phyloP scores from a whole-genome alignment of 1,140 invertebrate species.

The Bicyclus anynana region DNA sequence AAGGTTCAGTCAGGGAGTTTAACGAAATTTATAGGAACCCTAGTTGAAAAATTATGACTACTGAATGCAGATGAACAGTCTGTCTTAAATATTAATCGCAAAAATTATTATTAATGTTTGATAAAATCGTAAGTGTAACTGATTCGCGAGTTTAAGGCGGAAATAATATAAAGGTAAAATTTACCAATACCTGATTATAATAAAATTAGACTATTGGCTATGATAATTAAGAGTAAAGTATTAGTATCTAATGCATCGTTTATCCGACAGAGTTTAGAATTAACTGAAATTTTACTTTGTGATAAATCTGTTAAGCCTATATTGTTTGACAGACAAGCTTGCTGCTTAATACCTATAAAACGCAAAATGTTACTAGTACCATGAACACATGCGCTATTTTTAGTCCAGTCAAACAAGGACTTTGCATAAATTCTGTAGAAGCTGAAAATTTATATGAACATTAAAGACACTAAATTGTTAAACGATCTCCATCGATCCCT shows the following conservation, averaged over 20 bases:
- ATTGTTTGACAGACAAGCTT: background rate
- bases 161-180: slow-evolving; percentile 7
- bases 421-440: too few relatives aligned
- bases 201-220: background rate
- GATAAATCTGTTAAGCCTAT: background rate
- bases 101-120: background rate
- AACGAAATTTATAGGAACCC: slow-evolving; percentile 39
- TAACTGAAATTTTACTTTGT: background rate
- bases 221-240: background rate
- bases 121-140: slow-evolving; percentile 4
- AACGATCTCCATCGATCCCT: too few relatives aligned
- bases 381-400: too few relatives aligned
- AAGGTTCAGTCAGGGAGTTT: slow-evolving; percentile 31
- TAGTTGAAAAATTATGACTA: slow-evolving; percentile 28
- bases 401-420: too few relatives aligned
- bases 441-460: too few relatives aligned
- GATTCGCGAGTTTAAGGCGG: slow-evolving; percentile 6
- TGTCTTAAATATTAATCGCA: slow-evolving; percentile 6
- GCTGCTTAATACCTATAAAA: too few relatives aligned
- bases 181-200: slow-evolving; percentile 9
- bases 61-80: background rate
- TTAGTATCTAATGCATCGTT: background rate
- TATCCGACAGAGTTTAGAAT: background rate
- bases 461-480: too few relatives aligned
- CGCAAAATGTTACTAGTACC: too few relatives aligned